phyloP scores from a whole-genome alignment of 2,888 invertebrate genomes.

The Polydrusus tereticollis region DNA sequence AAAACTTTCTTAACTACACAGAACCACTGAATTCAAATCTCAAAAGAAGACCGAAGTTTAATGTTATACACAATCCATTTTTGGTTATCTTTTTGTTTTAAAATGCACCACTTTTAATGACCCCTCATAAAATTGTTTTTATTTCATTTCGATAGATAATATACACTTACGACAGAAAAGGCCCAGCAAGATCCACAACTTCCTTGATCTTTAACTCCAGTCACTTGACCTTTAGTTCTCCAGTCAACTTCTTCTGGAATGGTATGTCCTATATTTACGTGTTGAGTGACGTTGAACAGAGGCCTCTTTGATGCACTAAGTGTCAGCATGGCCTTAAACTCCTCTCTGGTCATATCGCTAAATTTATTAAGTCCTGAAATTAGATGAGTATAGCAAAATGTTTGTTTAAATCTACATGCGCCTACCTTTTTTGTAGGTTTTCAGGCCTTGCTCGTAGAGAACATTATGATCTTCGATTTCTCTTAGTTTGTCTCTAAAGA shows the following conservation, averaged over 20 bases:
- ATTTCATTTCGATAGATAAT: neutral
- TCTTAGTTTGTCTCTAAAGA: conserved; percentile 42
- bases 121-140: neutral
- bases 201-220: conserved; percentile 53
- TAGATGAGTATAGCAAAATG: neutral
- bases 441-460: conserved; percentile 35
- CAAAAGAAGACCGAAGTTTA: no score
- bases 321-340: conserved; percentile 42
- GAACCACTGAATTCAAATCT: no score
- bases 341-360: conserved; percentile 50
- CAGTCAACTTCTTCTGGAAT: conserved; percentile 52
- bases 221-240: conserved; percentile 53
- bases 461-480: conserved; percentile 45
- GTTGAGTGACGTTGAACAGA: neutral
- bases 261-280: conserved; percentile 17
- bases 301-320: conserved; percentile 24
- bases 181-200: conserved; percentile 54
- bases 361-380: conserved; percentile 49
- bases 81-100: neutral
- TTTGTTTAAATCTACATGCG: neutral
- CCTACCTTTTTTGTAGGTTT: conserved; percentile 18
- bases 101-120: neutral
- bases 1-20: no score
- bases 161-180: conserved; percentile 50
- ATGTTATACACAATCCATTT: no score